Evolutionary conservation across 2,113 vertebrate species (phyloP).

Genomic region (Oryzias celebensis): DNA sequence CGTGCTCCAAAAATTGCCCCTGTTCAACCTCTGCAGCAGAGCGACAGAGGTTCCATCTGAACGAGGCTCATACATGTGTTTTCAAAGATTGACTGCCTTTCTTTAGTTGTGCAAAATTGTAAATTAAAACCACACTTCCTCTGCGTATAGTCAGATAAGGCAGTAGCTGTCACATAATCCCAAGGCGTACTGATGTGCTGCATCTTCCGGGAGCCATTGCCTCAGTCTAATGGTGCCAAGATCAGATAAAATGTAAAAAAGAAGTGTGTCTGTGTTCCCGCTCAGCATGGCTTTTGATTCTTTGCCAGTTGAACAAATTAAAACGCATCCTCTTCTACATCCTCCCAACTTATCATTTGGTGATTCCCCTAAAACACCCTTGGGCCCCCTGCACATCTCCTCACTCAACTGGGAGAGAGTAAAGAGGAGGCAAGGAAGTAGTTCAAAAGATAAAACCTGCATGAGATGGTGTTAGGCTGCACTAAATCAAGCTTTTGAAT

Average conservation of each 20-base stretch:
- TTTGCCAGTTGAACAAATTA: background rate
- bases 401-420: background rate
- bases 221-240: too few relatives aligned
- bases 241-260: background rate
- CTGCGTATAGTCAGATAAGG: too few relatives aligned
- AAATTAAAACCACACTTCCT: background rate
- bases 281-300: background rate
- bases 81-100: background rate
- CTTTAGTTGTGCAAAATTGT: background rate
- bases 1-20: background rate
- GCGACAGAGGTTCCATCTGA: background rate
- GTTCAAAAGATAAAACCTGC: constrained; percentile 22
- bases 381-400: background rate
- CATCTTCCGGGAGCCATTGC: background rate
- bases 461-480: constrained; percentile 32
- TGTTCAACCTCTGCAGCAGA: background rate
- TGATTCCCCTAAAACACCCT: background rate
- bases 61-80: background rate
- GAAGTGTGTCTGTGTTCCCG: background rate
- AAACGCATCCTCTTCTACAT: background rate
- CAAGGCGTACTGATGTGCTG: too few relatives aligned
- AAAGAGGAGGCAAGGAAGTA: background rate
- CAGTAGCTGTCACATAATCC: too few relatives aligned
- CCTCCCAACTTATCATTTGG: constrained; percentile 4
- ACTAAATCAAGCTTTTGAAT: constrained; percentile 26